Base-by-base conservation (phyloP, 1,140 invertebrate genomes). In the Cryptotermes secundus region DNA sequence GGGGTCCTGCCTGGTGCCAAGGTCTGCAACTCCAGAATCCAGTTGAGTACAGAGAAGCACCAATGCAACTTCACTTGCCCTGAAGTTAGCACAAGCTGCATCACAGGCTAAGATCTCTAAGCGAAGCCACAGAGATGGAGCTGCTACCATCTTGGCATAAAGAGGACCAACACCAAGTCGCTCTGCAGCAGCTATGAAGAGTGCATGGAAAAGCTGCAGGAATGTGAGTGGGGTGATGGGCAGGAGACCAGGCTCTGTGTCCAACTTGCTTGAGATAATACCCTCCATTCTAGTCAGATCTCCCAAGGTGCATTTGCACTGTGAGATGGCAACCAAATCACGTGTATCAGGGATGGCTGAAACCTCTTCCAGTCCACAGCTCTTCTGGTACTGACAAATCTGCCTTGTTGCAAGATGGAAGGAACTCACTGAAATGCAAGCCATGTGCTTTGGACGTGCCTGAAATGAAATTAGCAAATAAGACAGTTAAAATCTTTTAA, bases 251-350 rank as follows among this genome's bases (percentile, higher is more conserved):
- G 92, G 91, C 85, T 91, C 91, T 85, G 93, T 91, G 86, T 93
- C 93, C 87, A 96, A 91, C 89, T 96, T 96, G 88, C 93, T 92
- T 38, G 89, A 89, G 86, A 96, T 93, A 79, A 95, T 92, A 59
- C 91, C 92, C 53, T 94, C 93, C 95, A 96, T 96, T 84, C 95
- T 93, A 38, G 91, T 90, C 83, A 95, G 91, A 90, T 95, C 95
- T 86, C 94, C 93, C 72, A 92, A 91, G 72, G 94, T 95, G 89
- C 95, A 96, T 88, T 94, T 94, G 87, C 93, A 95, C 85, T 89
- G 88, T 59, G 87, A 88, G 84, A 89, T 88, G 84, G 86, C 86
- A 80, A 87, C 91, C 88, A 81, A 90, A 86, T 88, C 92, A 88
- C 85, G 90, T 88, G 84, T 90, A 80, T 89, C 87, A 85, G 89